Conservation (phyloP, 2,888 invertebrate genomes). For the Dilophus febrilis region DNA sequence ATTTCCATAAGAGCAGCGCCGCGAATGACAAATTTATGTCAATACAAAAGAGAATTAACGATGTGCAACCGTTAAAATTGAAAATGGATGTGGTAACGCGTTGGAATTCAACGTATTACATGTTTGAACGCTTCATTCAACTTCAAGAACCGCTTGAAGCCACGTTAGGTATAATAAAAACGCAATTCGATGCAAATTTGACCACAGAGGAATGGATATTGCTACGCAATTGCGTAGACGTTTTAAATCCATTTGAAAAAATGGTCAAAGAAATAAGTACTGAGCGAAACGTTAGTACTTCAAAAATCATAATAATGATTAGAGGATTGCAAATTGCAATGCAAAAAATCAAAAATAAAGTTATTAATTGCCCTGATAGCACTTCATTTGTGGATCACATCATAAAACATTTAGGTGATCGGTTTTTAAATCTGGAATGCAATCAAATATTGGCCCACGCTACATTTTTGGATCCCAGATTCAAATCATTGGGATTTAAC, state of each 20-base stretch:
- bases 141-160: constrained; percentile 13
- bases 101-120: constrained; percentile 14
- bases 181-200: constrained; percentile 10
- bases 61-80: constrained; percentile 12
- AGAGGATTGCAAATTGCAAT: constrained; percentile 11
- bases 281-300: constrained; percentile 15
- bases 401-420: not conserved
- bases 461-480: not conserved
- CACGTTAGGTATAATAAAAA: constrained; percentile 9
- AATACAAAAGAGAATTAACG: not conserved
- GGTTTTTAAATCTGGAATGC: not conserved
- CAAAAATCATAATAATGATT: constrained; percentile 14
- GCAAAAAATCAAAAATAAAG: not conserved
- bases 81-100: constrained; percentile 16
- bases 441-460: not conserved
- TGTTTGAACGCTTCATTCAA: constrained; percentile 13
- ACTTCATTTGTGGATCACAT: not conserved
- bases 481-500: not conserved
- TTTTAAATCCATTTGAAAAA: constrained; percentile 13
- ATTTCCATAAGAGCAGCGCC: not conserved
- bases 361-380: no score
- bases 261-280: constrained; percentile 13
- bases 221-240: constrained; percentile 9
- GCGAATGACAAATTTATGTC: constrained; percentile 5
- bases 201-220: constrained; percentile 13